phyloP scores from a whole-genome alignment of 2,113 vertebrate species.

The Nerophis ophidion region DNA sequence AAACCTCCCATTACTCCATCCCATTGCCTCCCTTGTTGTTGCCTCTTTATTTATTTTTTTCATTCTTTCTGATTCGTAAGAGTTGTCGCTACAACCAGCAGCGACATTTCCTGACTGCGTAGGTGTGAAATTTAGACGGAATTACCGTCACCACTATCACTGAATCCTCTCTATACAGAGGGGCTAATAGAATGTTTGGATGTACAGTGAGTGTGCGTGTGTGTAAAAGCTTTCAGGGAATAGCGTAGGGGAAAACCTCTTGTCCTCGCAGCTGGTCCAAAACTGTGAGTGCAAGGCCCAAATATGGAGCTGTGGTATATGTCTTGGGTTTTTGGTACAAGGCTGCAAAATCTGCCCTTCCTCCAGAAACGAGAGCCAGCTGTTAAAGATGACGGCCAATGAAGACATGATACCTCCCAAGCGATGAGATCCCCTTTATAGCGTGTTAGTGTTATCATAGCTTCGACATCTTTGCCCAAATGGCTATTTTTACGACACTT shows the following conservation, averaged over 20 bases:
- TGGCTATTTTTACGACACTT: conserved; percentile 1
- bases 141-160: conserved; percentile 24
- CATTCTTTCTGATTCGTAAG: conserved; percentile 6
- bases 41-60: conserved; percentile 20
- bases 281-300: conserved; percentile 48
- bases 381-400: conserved; percentile 36
- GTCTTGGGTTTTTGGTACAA: conserved; percentile 53
- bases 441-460: background rate
- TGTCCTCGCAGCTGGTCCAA: conserved; percentile 54
- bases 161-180: conserved; percentile 42
- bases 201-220: conserved; percentile 42
- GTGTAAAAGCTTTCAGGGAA: conserved; percentile 44
- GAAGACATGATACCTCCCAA: conserved; percentile 16
- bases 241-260: conserved; percentile 43
- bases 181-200: conserved; percentile 40
- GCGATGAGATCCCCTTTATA: conserved; percentile 15
- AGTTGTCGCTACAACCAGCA: background rate
- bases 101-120: conserved; percentile 16
- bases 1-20: conserved; percentile 52
- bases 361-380: conserved; percentile 45
- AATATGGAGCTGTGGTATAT: conserved; percentile 59
- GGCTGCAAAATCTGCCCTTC: conserved; percentile 38
- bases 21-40: conserved; percentile 37
- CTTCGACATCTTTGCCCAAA: background rate
- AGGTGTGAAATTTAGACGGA: conserved; percentile 25